Percentiles rank a stretch among this genome's conserved stretches.
phyloP scores from a whole-genome alignment of 1,140 invertebrate species.

The Protaetia brevitarsis region DNA sequence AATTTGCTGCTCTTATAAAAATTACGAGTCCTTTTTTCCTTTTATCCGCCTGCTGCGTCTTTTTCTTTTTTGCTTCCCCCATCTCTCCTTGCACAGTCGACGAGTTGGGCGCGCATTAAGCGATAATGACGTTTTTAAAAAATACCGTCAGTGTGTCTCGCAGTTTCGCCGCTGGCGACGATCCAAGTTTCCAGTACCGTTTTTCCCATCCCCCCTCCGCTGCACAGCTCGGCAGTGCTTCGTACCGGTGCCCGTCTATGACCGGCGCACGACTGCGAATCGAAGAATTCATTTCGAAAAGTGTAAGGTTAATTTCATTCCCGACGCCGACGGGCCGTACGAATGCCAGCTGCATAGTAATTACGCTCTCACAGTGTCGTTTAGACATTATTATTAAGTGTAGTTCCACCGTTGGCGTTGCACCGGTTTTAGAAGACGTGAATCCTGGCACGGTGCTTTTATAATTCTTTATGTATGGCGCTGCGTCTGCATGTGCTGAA shows the following conservation, averaged over 20 bases:
- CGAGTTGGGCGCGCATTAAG: background rate
- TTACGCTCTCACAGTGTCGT: slow-evolving; percentile 7
- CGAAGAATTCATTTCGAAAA: slow-evolving; percentile 11
- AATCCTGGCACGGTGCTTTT: no score
- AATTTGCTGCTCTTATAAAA: no score
- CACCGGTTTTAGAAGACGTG: background rate
- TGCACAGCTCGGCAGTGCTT: no score
- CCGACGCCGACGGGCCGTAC: background rate
- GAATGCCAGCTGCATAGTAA: slow-evolving; percentile 6
- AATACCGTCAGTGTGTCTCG: slow-evolving; percentile 7
- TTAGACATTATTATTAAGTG: slow-evolving; percentile 8
- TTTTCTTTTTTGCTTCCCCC: background rate
- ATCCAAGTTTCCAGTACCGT: background rate
- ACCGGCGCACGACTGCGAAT: no score
- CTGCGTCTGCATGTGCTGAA: no score
- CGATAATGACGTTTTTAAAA: slow-evolving; percentile 9
- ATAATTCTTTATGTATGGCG: no score
- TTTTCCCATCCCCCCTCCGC: no score
- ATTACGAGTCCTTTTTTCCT: no score
- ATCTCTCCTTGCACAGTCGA: no score
- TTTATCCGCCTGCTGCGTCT: background rate
- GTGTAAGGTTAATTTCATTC: slow-evolving; percentile 9
- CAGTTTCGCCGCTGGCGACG: background rate
- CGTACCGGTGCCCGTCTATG: no score
- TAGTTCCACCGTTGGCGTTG: background rate